Base-by-base conservation (phyloP, 2,113 vertebrate species). In the Lepisosteus oculatus region DNA sequence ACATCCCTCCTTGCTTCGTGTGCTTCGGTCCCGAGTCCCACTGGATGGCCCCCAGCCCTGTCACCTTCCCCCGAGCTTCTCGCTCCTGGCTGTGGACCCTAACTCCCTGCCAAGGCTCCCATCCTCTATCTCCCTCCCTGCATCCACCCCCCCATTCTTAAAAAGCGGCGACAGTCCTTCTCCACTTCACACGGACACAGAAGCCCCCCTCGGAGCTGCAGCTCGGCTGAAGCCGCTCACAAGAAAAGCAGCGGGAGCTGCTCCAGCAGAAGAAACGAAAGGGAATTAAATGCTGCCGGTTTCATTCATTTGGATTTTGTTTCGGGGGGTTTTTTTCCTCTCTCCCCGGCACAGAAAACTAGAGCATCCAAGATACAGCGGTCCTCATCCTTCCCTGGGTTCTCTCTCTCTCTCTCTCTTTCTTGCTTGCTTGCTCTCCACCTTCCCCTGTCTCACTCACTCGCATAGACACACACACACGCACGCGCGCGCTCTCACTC, bases 1-100 rank as follows among this genome's bases (percentile, higher is more conserved):
- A 90, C 95, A 97, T 96, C 77, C 81, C 54, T 64, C 61, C 44
- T 51, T 5, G 47, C 9, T 51, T 3, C 80, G 77, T 72, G 74
- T 67, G 65, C 1, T 54, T 68, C 8, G 0, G 47, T 8, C 2
- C 0, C 0, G 1, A 1, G 0, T 62, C 65, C 0, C 0, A 68
- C 55, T 65, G 62, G 0, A 77, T 8, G 65, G 8, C 71, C 44
- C 67, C 66, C 41, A 57, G 44, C 67, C 54, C 42, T 4, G 65
- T 72, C 74, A 76, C 79, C 64, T 68, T 43, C 79, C 68, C 78
- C 77, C 78, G 14, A 54, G 0, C 57, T 0, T 12, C 43, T 0
- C 42, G 47, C 5, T 51, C 47, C 47, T 9, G 1, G 5, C 47
- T 51, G 5, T 51, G 5, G 5, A 9, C 47, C 47, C 2, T 51